Evolutionary conservation across 30 jellyfish, hydroid and myxozoan genomes (phyloP).

Genomic region (Turritopsis rubra): DNA sequence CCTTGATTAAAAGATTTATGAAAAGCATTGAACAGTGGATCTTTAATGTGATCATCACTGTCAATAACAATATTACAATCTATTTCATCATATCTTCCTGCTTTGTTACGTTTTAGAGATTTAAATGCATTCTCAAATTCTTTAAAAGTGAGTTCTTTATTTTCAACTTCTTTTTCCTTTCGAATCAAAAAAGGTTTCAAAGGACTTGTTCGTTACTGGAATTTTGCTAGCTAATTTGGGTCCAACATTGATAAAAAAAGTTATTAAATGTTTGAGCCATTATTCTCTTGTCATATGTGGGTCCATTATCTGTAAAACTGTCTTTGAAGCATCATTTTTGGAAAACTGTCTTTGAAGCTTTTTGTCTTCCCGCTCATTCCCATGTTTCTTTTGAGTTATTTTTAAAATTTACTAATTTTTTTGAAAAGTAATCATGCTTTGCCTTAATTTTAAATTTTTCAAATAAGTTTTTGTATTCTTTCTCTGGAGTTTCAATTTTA

Average conservation of each 20-base stretch:
- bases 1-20: too few species aligned
- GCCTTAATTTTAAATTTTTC: background rate
- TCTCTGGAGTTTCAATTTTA: background rate
- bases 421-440: background rate
- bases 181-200: too few species aligned
- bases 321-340: background rate
- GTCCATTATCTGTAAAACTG: background rate
- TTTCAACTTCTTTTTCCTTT: too few species aligned
- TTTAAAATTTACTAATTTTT: background rate
- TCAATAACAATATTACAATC: too few species aligned
- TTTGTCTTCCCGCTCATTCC: background rate
- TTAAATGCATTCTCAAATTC: too few species aligned
- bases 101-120: too few species aligned
- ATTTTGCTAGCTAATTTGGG: background rate
- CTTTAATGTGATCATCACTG: too few species aligned
- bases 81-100: too few species aligned
- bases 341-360: background rate
- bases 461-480: background rate
- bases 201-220: too few species aligned
- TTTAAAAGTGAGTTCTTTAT: too few species aligned
- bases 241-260: constrained; percentile 1
- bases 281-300: background rate
- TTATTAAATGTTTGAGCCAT: background rate
- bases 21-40: too few species aligned
- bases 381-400: background rate